Conservation (phyloP, 2,113 vertebrate species). For the Puntigrus tetrazona region DNA sequence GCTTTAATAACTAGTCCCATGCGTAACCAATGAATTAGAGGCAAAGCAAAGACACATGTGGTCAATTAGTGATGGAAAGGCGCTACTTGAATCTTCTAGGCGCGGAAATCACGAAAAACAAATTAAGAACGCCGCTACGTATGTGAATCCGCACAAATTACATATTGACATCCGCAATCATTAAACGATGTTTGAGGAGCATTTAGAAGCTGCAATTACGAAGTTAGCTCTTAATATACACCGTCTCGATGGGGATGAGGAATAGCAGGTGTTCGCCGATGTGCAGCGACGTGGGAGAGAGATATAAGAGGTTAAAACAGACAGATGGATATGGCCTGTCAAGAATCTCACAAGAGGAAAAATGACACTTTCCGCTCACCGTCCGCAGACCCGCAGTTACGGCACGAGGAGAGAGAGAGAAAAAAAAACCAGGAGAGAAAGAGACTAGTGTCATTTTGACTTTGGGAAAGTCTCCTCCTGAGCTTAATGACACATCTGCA, state of each 20-base stretch:
- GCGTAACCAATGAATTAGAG: slow-evolving; percentile 56
- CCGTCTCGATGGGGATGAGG: slow-evolving; percentile 13
- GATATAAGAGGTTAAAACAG: slow-evolving; percentile 42
- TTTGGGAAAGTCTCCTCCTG: slow-evolving; percentile 81
- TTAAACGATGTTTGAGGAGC: slow-evolving; percentile 1
- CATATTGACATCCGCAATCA: slow-evolving; percentile 1
- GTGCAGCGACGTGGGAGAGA: slow-evolving; percentile 11
- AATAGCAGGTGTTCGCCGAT: slow-evolving; percentile 33
- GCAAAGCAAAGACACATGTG: slow-evolving; percentile 60
- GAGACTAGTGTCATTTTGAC: slow-evolving; percentile 82
- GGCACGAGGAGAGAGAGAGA: slow-evolving; percentile 8
- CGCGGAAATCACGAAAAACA: slow-evolving; percentile 23
- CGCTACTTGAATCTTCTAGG: slow-evolving; percentile 39
- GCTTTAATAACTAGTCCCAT: slow-evolving; percentile 55
- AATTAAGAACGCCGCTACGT: neutral
- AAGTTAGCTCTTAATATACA: slow-evolving; percentile 16
- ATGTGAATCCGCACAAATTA: slow-evolving; percentile 3
- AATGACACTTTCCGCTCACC: slow-evolving; percentile 46
- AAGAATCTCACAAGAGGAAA: slow-evolving; percentile 50
- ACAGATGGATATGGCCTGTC: slow-evolving; percentile 57
- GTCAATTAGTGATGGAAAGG: slow-evolving; percentile 55
- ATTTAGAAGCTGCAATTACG: slow-evolving; percentile 25
- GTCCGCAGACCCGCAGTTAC: slow-evolving; percentile 35
- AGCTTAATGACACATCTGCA: slow-evolving; percentile 85
- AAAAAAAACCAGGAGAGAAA: slow-evolving; percentile 29